A percentile compares a stretch with the other conserved stretches of the same genome.
Evolutionary conservation across 2,888 invertebrate genomes (phyloP).

Genomic region (Hololepta plana): DNA sequence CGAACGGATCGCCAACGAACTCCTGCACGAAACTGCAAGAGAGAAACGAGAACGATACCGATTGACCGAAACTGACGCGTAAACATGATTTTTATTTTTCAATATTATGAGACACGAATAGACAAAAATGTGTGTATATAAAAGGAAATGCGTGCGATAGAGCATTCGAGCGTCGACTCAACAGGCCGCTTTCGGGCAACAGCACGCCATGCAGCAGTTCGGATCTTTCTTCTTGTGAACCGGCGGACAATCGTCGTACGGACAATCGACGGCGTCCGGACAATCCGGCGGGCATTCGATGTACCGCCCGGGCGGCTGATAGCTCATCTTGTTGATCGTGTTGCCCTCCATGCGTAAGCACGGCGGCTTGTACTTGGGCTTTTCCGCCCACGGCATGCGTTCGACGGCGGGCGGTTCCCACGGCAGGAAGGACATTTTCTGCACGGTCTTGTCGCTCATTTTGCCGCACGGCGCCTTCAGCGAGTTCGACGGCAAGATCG

Average conservation of each 20-base stretch:
- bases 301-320: slow-evolving; percentile 39
- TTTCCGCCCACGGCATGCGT: slow-evolving; percentile 27
- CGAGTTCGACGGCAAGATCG: slow-evolving; percentile 18
- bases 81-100: background rate
- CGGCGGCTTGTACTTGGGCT: slow-evolving; percentile 25
- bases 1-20: slow-evolving; percentile 73
- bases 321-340: slow-evolving; percentile 42
- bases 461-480: slow-evolving; percentile 18
- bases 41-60: slow-evolving; percentile 1
- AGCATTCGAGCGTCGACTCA: slow-evolving; percentile 9
- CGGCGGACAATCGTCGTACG: slow-evolving; percentile 16
- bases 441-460: slow-evolving; percentile 22
- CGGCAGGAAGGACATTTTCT: slow-evolving; percentile 30
- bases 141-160: background rate
- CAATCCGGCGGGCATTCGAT: slow-evolving; percentile 36
- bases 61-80: too few relatives aligned
- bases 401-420: slow-evolving; percentile 23
- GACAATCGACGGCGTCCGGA: slow-evolving; percentile 30
- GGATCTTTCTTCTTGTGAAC: slow-evolving; percentile 7
- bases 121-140: background rate
- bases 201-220: slow-evolving; percentile 20
- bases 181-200: slow-evolving; percentile 25
- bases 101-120: background rate
- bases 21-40: slow-evolving; percentile 76
- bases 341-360: slow-evolving; percentile 32